These are phyloP conservation scores for Tenualosa thibaudeaui DNA, from an alignment of 2,797 vertebrate genomes.

Conservation along the genomic window DNA sequence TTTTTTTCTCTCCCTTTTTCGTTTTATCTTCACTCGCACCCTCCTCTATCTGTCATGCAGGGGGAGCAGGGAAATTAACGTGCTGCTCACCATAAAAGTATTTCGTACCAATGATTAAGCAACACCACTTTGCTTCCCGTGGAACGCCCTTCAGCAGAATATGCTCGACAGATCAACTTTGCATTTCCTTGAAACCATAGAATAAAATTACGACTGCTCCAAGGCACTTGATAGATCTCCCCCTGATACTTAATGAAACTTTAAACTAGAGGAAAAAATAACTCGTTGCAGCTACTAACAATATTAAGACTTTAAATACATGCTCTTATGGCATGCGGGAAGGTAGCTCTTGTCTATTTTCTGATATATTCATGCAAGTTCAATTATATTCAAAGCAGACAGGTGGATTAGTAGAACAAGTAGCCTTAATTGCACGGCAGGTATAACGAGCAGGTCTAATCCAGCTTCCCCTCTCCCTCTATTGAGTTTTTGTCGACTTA, in stretches of 20 bases:
- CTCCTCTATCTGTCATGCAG: not conserved
- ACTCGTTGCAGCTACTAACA: not conserved
- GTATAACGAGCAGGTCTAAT: constrained; percentile 84
- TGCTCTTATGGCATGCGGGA: constrained; percentile 5
- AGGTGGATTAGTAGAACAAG: constrained; percentile 74
- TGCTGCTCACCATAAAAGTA: not conserved
- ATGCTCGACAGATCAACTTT: constrained; percentile 35
- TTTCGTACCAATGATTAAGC: constrained; percentile 27
- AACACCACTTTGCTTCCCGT: constrained; percentile 35
- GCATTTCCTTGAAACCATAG: constrained; percentile 24
- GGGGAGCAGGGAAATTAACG: not conserved
- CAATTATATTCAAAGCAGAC: constrained; percentile 73
- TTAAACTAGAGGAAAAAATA: constrained; percentile 21
- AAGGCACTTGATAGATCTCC: constrained; percentile 21
- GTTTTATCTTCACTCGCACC: not conserved
- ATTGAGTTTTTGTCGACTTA: constrained; percentile 81
- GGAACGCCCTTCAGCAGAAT: constrained; percentile 39
- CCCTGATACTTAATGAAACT: constrained; percentile 35
- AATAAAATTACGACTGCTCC: constrained; percentile 29
- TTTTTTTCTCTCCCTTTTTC: not conserved
- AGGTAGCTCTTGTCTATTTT: not conserved
- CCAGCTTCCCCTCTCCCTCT: constrained; percentile 74
- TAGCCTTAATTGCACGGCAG: constrained; percentile 83
- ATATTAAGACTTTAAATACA: constrained; percentile 34
- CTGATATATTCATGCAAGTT: constrained; percentile 60